Evolutionary conservation across 1,140 invertebrate species (phyloP), one percentile per base, ranked within the genome.

Genomic region (Drosophila chauvacae): DNA sequence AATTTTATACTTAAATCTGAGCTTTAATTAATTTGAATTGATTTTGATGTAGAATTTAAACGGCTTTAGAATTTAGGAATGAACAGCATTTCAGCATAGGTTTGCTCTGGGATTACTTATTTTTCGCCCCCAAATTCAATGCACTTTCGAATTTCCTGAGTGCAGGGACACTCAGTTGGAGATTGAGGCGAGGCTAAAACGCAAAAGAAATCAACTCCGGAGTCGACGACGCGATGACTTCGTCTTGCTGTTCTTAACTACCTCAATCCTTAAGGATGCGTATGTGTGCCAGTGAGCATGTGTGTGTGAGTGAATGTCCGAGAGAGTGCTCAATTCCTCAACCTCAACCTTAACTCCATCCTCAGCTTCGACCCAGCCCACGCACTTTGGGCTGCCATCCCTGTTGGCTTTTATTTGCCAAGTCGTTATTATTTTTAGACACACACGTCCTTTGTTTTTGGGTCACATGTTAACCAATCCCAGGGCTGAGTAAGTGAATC

Each of bases 341-440:
- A 39, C 60, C 47, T 62, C 60, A 68, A 56, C 48, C 63, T 30
- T 30, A 68, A 70, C 66, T 48, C 37, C 58, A 51, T 63, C 53
- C 66, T 35, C 33, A 48, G 58, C 55, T 58, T 35, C 20, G 48
- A 74, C 55, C 70, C 80, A 73, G 41, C 74, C 80, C 81, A 85
- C 77, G 62, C 78, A 81, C 68, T 88, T 88, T 87, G 68, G 68
- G 39, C 45, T 50, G 18, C 57, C 55, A 70, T 39, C 55, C 26
- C 37, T 71, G 63, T 59, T 80, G 63, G 77, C 58, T 81, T 87
- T 90, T 88, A 90, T 90, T 88, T 88, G 85, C 77, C 70, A 88
- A 90, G 77, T 88, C 81, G 81, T 88, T 88, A 88, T 88, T 88
- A 88, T 73, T 86, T 88, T 88, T 76, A 77, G 79, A 87, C 83